Base-by-base conservation (phyloP, 2,113 vertebrate species). In the Bos indicus region DNA sequence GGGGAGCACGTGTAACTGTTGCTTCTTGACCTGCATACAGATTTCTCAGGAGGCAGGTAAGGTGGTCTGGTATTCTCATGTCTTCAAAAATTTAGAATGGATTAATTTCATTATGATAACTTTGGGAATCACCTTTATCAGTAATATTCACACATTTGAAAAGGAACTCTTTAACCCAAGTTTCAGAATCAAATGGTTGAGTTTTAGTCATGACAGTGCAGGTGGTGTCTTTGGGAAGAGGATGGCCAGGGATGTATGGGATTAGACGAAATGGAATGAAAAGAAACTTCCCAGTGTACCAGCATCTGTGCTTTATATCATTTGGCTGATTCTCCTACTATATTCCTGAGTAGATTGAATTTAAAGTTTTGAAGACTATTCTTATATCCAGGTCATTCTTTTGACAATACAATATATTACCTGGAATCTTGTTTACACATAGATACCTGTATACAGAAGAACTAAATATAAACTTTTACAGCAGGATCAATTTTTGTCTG, bases 391-490 rank as follows among this genome's bases (percentile, higher is more conserved):
- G 15, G 5, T 93, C 62, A 77, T 36, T 77, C 8, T 77, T 87
- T 81, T 56, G 59, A 33, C 74, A 9, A 12, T 60, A 95, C 80
- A 84, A 0, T 54, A 74, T 83, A 67, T 94, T 90, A 48, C 26
- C 23, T 15, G 52, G 40, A 80, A 33, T 94, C 30, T 21, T 83
- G 19, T 25, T 26, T 12, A 67, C 5, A 51, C 56, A 13, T 67
- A 80, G 40, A 95, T 90, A 40, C 62, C 36, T 51, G 16, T 92
- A 10, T 36, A 88, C 9, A 30, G 91, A 90, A 94, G 33, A 89
- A 51, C n/a, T 56, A 21, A 59, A 62, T 86, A 40, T 82, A 48
- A 82, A 82, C 52, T 78, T 57, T 52, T 80, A 78, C 33, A 60
- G 17, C 9, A 43, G 21, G 12, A 60, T 90, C 25, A 7, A 4